These are phyloP conservation scores for Bombyx mandarina DNA, from an alignment of 1,140 invertebrate genomes.

Conservation along the genomic window DNA sequence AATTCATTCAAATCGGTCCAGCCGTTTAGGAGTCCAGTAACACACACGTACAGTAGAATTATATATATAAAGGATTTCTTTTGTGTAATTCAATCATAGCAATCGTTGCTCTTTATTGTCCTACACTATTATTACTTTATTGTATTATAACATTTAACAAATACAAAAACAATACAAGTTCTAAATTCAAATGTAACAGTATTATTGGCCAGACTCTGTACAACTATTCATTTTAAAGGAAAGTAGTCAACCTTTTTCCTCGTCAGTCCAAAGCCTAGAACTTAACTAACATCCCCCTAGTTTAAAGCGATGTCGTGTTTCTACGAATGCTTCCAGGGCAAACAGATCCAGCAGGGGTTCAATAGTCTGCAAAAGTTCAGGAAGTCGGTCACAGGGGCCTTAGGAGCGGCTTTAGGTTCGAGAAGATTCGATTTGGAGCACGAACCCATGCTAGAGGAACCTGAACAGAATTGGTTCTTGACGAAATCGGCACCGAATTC, in stretches of 20 bases:
- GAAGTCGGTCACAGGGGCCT: slow-evolving; percentile 78
- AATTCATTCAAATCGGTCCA: too few relatives aligned
- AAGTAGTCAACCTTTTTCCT: slow-evolving; percentile 35
- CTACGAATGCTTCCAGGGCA: slow-evolving; percentile 67
- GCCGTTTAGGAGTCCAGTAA: too few relatives aligned
- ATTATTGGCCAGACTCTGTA: too few relatives aligned
- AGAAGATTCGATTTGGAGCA: slow-evolving; percentile 60
- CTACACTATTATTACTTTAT: too few relatives aligned
- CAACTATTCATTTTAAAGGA: too few relatives aligned
- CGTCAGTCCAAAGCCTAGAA: slow-evolving; percentile 30
- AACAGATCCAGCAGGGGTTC: slow-evolving; percentile 71
- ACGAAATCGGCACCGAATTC: slow-evolving; percentile 85
- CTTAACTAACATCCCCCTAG: slow-evolving; percentile 39
- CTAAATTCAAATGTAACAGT: too few relatives aligned
- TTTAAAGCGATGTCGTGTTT: slow-evolving; percentile 69
- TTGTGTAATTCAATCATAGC: too few relatives aligned
- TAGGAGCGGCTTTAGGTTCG: slow-evolving; percentile 68
- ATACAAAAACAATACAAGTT: too few relatives aligned
- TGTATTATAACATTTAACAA: too few relatives aligned
- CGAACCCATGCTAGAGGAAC: slow-evolving; percentile 57
- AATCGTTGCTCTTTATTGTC: too few relatives aligned
- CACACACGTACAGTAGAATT: too few relatives aligned
- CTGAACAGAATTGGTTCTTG: slow-evolving; percentile 81
- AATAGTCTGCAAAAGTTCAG: slow-evolving; percentile 78
- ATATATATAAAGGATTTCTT: too few relatives aligned